Percentiles rank a stretch among this genome's conserved stretches.
These are phyloP conservation scores for Aurelia sp. DNA, from an alignment of 30 jellyfish, hydroid and myxozoan species.

Conservation along the genomic window DNA sequence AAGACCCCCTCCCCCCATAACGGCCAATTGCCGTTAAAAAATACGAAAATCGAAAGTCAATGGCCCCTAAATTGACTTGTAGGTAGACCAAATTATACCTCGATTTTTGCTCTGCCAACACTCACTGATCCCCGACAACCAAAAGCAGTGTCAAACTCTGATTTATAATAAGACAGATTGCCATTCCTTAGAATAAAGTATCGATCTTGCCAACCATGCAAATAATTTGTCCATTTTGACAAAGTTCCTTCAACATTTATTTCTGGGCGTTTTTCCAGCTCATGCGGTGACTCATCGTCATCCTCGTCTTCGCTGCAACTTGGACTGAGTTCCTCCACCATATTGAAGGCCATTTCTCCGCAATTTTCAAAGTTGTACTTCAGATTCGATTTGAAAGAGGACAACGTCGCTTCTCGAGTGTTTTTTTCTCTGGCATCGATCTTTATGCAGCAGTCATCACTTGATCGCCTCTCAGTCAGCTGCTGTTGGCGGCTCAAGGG, in stretches of 20 bases:
- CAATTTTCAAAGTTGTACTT: too few species aligned
- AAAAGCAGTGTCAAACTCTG: constrained; percentile 92
- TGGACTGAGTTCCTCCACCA: constrained; percentile 66
- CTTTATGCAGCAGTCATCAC: too few species aligned
- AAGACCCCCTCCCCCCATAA: too few species aligned
- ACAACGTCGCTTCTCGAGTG: too few species aligned
- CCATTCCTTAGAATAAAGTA: constrained; percentile 83
- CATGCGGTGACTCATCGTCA: constrained; percentile 56
- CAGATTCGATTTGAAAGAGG: too few species aligned
- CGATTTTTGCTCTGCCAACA: constrained; percentile 81
- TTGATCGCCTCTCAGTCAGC: too few species aligned
- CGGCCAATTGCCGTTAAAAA: too few species aligned
- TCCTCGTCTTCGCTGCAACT: constrained; percentile 75
- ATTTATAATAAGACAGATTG: constrained; percentile 88
- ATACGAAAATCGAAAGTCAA: too few species aligned
- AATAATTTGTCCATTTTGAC: constrained; percentile 98
- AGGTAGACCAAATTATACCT: constrained; percentile 42
- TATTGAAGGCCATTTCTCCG: not conserved
- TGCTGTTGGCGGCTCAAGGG: too few species aligned
- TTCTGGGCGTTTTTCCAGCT: constrained; percentile 51
- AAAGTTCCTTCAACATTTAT: constrained; percentile 87
- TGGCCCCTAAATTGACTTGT: too few species aligned
- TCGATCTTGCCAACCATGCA: constrained; percentile 99
- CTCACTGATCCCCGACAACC: constrained; percentile 99
- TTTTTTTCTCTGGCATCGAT: too few species aligned